Evolutionary conservation across 2,113 vertebrate species (phyloP).

Genomic region (Perca schrenkii): DNA sequence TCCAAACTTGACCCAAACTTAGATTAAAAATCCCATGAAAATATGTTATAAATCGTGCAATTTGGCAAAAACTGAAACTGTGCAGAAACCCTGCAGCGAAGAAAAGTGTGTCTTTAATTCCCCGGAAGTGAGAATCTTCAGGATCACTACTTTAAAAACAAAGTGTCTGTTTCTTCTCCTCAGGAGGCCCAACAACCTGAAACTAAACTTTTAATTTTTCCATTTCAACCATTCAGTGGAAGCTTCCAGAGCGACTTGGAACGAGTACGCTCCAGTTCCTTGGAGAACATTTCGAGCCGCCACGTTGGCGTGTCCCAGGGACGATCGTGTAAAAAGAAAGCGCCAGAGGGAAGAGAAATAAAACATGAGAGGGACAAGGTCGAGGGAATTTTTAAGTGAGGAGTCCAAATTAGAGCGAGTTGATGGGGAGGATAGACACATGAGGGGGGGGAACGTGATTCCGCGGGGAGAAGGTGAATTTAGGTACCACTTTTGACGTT

Average conservation of each 20-base stretch:
- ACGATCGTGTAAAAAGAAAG: slow-evolving; percentile 6
- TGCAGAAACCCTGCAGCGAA: background rate
- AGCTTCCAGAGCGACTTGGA: background rate
- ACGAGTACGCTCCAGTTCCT: slow-evolving; percentile 30
- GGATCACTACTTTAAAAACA: slow-evolving; percentile 12
- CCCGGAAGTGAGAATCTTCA: slow-evolving; percentile 11
- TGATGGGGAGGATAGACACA: background rate
- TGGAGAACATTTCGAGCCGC: slow-evolving; percentile 35
- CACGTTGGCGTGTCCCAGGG: slow-evolving; percentile 11
- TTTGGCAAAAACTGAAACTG: background rate
- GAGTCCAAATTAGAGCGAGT: slow-evolving; percentile 29
- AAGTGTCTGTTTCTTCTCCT: slow-evolving; percentile 15
- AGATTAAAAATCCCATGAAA: too few species aligned
- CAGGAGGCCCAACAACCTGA: slow-evolving; percentile 40
- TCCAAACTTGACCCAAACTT: too few species aligned
- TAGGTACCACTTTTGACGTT: slow-evolving; percentile 1
- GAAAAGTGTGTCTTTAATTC: slow-evolving; percentile 18
- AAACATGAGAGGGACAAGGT: slow-evolving; percentile 33
- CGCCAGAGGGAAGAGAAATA: slow-evolving; percentile 38
- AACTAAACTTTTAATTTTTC: slow-evolving; percentile 32
- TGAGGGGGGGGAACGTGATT: background rate
- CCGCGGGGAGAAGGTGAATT: slow-evolving; percentile 6
- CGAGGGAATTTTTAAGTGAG: slow-evolving; percentile 39
- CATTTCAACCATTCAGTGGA: slow-evolving; percentile 34
- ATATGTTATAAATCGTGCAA: too few species aligned